Evolutionary conservation across 2,888 invertebrate species (phyloP), one percentile per base, ranked within the genome.

Genomic region (Anodontia alba): DNA sequence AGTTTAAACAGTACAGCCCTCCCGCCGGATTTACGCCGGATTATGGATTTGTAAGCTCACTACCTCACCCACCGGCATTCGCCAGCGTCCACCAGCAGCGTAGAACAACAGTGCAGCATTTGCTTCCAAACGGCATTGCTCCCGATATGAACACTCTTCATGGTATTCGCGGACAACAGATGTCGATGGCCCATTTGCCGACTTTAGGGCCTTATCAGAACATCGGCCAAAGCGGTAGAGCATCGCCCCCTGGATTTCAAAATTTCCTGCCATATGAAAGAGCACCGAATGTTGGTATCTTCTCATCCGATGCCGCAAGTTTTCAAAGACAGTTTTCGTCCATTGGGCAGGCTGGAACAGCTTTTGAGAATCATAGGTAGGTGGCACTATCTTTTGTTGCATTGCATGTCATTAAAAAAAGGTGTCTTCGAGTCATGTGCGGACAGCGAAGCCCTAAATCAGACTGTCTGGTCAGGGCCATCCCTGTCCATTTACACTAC

Each of bases 1-100:
- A 88, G 67, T 87, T 33, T 33, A 62, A 88, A 67, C 85, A 86
- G 33, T 91, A 89, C 82, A 87, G 87, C 67, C 81, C 89, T 12
- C 84, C 88, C 0, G 67, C 86, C 29, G 88, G 83, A 15, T 54
- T 90, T 73, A 80, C 84, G 31, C 85, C 84, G 10, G 90, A 87
- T 23, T 78, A 79, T 57, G 78, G 78, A 57, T 84, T 81, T 81
- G 76, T 31, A 31, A 31, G 23, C 33, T 62, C 80, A 66, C 8
- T 81, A 73, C 42, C 42, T 57, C 74, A 42, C 79, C 51, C 73
- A 77, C 29, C 38, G 71, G 72, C 36, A 75, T 29, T 62, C 83
- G n/a, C n/a, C n/a, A 54, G 57, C 70, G 73, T 68, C 81, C 78
- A 29, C 66, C 73, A 66, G 33, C 67, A 54, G 46, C 26, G 38